Evolutionary conservation across 1,140 invertebrate species (phyloP).

Genomic region (Palaemon carinicauda): DNA sequence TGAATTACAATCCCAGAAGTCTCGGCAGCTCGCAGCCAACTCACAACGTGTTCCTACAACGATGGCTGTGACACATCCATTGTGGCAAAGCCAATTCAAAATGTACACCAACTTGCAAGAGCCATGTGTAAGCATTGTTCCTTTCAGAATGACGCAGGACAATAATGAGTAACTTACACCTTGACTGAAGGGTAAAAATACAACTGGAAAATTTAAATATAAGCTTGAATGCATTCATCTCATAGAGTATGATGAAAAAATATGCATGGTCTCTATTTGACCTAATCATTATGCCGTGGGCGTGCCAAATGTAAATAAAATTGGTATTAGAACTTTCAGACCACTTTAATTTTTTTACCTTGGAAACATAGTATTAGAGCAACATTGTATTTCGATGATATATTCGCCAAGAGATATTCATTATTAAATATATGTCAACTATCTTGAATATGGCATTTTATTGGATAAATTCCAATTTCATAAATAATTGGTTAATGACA

Average conservation of each 20-base stretch:
- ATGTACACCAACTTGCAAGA: conserved; percentile 15
- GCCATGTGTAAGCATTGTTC: no score
- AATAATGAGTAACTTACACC: background rate
- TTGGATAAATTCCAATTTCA: background rate
- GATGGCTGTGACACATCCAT: background rate
- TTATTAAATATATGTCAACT: background rate
- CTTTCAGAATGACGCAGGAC: background rate
- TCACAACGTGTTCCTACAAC: conserved; percentile 3
- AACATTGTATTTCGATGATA: background rate
- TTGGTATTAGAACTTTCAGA: background rate
- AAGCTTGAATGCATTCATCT: background rate
- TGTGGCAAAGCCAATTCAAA: background rate
- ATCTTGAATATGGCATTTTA: background rate
- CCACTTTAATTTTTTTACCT: background rate
- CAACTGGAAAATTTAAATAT: background rate
- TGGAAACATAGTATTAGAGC: background rate
- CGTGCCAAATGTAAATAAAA: background rate
- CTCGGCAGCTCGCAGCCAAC: background rate
- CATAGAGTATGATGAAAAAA: no score
- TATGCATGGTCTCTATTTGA: background rate
- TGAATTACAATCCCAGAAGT: conserved; percentile 20
- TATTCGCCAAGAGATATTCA: background rate
- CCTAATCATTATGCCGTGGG: background rate
- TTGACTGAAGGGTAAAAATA: background rate
- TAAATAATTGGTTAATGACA: background rate